A percentile compares a stretch with the other conserved stretches of the same genome.
These are phyloP conservation scores for Brachyptera putata DNA, from an alignment of 2,888 invertebrate species.

Conservation along the genomic window DNA sequence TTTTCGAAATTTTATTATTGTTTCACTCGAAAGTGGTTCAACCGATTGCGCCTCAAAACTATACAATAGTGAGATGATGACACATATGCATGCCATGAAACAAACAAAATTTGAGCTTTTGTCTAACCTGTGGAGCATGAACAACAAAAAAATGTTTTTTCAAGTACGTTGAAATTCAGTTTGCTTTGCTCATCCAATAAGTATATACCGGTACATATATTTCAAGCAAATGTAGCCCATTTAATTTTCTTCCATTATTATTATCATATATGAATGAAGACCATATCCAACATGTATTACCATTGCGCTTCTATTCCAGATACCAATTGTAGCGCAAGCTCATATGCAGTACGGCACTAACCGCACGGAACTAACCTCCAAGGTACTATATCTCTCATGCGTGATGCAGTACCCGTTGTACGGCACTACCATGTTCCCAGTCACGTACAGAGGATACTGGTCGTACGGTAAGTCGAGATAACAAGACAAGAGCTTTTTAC, in stretches of 20 bases:
- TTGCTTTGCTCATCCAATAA: not conserved
- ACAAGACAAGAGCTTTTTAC: no score
- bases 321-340: slow-evolving; percentile 80
- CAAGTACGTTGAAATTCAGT: not conserved
- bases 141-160: not conserved
- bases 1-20: no score
- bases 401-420: slow-evolving; percentile 96
- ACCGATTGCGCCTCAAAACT: no score
- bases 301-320: slow-evolving; percentile 43
- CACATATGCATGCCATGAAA: no score
- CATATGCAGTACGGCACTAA: slow-evolving; percentile 90
- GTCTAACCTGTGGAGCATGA: no score
- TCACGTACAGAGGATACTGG: slow-evolving; percentile 92
- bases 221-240: not conserved
- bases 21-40: no score
- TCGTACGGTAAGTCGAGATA: slow-evolving; percentile 69
- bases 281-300: slow-evolving; percentile 6
- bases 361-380: slow-evolving; percentile 84
- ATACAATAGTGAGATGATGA: no score
- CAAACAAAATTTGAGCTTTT: no score
- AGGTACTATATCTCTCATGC: slow-evolving; percentile 88
- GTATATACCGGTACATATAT: not conserved
- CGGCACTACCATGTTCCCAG: slow-evolving; percentile 80
- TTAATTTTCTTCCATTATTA: not conserved
- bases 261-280: slow-evolving; percentile 6